phyloP scores from a whole-genome alignment of 2,113 vertebrate species.

The Ophiodon elongatus region DNA sequence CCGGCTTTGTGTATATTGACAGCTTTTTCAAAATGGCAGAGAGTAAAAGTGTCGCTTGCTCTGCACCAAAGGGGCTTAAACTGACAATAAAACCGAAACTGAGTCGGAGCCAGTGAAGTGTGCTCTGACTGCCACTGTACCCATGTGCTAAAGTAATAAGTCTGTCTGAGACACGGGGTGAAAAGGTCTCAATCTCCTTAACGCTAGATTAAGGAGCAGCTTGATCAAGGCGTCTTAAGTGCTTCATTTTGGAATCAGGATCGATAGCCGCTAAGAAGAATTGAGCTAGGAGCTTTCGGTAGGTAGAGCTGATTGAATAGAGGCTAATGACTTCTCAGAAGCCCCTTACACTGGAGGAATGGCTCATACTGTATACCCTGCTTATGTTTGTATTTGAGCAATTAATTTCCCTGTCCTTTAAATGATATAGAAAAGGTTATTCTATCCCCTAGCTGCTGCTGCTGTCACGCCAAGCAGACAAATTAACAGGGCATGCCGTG shows the following conservation, averaged over 20 bases:
- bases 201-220: slow-evolving; percentile 76
- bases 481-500: background rate
- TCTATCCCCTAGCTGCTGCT: background rate
- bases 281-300: slow-evolving; percentile 65
- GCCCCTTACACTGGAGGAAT: slow-evolving; percentile 38
- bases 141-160: slow-evolving; percentile 55
- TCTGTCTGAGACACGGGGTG: slow-evolving; percentile 67
- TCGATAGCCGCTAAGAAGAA: slow-evolving; percentile 77
- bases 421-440: background rate
- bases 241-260: slow-evolving; percentile 77
- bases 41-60: slow-evolving; percentile 54
- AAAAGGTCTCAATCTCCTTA: slow-evolving; percentile 78
- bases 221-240: slow-evolving; percentile 80
- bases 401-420: background rate
- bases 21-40: slow-evolving; percentile 62
- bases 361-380: slow-evolving; percentile 30
- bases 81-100: slow-evolving; percentile 37
- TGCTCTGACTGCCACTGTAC: slow-evolving; percentile 54
- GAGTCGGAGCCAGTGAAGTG: slow-evolving; percentile 35
- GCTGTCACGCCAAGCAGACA: background rate
- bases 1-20: slow-evolving; percentile 62
- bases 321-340: slow-evolving; percentile 73
- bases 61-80: slow-evolving; percentile 61
- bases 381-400: slow-evolving; percentile 24
- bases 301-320: slow-evolving; percentile 75